Evolutionary conservation across 2,888 invertebrate species (phyloP).

Genomic region (Tipula unca): DNA sequence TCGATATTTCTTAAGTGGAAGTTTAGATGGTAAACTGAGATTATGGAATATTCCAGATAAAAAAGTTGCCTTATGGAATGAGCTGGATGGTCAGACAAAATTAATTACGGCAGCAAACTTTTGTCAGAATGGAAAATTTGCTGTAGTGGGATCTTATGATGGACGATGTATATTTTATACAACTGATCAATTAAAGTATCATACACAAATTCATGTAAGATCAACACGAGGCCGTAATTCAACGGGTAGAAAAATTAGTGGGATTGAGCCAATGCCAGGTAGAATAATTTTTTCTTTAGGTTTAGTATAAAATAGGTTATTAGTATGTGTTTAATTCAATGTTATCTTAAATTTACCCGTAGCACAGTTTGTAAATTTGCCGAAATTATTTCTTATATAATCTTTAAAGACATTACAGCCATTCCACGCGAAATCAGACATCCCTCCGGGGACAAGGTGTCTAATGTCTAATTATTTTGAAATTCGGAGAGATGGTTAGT

Average conservation of each 20-base stretch:
- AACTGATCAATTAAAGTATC: slow-evolving; percentile 96
- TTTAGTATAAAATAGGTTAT: no score
- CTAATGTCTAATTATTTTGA: no score
- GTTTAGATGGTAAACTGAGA: slow-evolving; percentile 94
- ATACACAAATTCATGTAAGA: slow-evolving; percentile 93
- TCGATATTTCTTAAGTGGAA: slow-evolving; percentile 84
- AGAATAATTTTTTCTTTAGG: background rate
- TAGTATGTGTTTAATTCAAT: no score
- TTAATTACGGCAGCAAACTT: slow-evolving; percentile 96
- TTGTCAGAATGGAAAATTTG: slow-evolving; percentile 95
- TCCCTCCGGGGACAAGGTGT: no score
- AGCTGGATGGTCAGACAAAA: slow-evolving; percentile 88
- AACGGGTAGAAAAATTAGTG: slow-evolving; percentile 90
- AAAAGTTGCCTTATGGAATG: slow-evolving; percentile 97
- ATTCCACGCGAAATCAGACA: no score
- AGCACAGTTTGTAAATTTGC: no score
- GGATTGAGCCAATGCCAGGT: slow-evolving; percentile 89
- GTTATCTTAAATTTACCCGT: no score
- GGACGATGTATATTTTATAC: slow-evolving; percentile 97
- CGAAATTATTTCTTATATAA: no score
- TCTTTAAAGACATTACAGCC: no score
- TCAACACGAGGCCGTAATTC: slow-evolving; percentile 95
- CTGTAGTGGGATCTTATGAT: slow-evolving; percentile 96
- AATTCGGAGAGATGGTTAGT: no score
- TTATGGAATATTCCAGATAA: slow-evolving; percentile 99